Evolutionary conservation across 2,888 invertebrate genomes (phyloP).

Genomic region (Alitta virens): DNA sequence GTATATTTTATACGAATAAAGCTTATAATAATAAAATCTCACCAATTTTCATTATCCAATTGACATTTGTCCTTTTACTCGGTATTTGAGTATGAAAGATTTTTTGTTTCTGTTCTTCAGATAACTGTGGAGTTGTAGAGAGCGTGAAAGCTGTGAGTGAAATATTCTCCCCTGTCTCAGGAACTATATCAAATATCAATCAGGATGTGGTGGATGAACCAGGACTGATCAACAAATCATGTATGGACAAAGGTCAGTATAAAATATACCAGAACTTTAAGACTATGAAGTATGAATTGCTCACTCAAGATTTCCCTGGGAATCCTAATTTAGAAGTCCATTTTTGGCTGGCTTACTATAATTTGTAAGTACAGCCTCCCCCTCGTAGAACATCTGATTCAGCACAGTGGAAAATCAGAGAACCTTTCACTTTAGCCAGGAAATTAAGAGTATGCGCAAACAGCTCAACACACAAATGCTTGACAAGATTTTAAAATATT

Average conservation of each 20-base stretch:
- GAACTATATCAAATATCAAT: conserved; percentile 83
- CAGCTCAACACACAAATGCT: too few species aligned
- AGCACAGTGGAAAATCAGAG: not conserved
- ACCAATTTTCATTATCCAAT: too few species aligned
- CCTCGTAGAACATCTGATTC: not conserved
- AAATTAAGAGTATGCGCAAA: too few species aligned
- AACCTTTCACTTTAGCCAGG: too few species aligned
- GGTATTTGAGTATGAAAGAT: too few species aligned
- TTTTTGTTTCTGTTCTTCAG: conserved; percentile 61
- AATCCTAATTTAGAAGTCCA: not conserved
- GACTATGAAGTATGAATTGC: not conserved
- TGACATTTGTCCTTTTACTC: too few species aligned
- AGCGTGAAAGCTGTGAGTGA: conserved; percentile 99
- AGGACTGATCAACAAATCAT: conserved; percentile 71
- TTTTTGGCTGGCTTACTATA: not conserved
- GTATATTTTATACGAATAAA: too few species aligned
- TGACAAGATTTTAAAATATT: too few species aligned
- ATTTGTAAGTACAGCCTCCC: not conserved
- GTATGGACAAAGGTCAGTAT: conserved; percentile 5
- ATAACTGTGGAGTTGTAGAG: conserved; percentile 93
- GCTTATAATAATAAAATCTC: too few species aligned
- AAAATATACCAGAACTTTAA: not conserved
- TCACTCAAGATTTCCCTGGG: not conserved
- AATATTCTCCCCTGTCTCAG: conserved; percentile 86
- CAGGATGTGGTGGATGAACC: conserved; percentile 78